Percentiles rank a stretch among this genome's conserved stretches.
phyloP scores from a whole-genome alignment of 1,140 invertebrate species.

The Popillia japonica region DNA sequence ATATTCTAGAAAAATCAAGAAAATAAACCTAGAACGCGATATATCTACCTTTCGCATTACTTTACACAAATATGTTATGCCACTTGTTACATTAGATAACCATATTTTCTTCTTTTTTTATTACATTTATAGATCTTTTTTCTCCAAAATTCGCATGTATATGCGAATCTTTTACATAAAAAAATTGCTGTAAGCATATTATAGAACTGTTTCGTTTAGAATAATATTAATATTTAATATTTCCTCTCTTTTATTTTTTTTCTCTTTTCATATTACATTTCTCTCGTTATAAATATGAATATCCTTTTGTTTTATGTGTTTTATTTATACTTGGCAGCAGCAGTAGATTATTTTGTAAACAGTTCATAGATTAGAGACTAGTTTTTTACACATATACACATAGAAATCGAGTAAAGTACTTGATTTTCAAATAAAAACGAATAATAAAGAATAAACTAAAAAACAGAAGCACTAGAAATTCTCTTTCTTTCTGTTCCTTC shows the following conservation, averaged over 20 bases:
- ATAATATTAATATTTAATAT: conserved; percentile 3
- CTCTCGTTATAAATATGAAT: conserved; percentile 1
- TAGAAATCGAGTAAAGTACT: conserved; percentile 37
- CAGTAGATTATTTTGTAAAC: conserved; percentile 43
- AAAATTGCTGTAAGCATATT: conserved; percentile 34
- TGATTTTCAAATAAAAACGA: neutral
- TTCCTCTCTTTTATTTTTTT: neutral
- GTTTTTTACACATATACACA: conserved; percentile 56
- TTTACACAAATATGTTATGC: conserved; percentile 1
- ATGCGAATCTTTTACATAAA: conserved; percentile 34
- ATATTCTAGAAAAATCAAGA: no score
- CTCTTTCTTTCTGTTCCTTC: conserved; percentile 32
- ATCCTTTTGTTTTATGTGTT: neutral
- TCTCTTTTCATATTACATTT: conserved; percentile 7
- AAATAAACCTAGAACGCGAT: no score
- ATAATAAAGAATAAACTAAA: conserved; percentile 24
- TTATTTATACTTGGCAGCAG: conserved; percentile 42
- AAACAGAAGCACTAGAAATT: conserved; percentile 41
- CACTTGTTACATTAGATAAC: conserved; percentile 30
- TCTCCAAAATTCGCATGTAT: conserved; percentile 26
- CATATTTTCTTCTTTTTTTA: neutral
- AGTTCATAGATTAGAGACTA: conserved; percentile 49
- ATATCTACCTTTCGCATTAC: no score
- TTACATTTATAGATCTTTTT: conserved; percentile 41
- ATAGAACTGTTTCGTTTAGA: neutral